Evolutionary conservation across 1,140 invertebrate genomes (phyloP).

Genomic region (Apis florea): DNA sequence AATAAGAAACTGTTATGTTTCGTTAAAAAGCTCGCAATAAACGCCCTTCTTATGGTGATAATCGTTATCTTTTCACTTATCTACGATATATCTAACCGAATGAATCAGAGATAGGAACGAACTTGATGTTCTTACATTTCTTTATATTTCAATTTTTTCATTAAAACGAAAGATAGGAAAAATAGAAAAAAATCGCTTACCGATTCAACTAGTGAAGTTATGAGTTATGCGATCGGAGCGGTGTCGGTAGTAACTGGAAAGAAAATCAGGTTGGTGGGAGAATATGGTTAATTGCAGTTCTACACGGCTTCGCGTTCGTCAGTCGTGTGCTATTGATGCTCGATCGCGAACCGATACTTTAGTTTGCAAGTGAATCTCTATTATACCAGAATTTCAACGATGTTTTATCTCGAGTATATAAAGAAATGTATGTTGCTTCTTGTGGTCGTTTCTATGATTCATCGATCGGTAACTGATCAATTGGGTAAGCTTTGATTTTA

Average conservation of each 20-base stretch:
- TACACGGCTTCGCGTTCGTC: conserved; percentile 34
- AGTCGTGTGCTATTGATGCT: conserved; percentile 38
- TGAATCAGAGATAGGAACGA: conserved; percentile 42
- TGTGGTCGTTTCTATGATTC: not conserved
- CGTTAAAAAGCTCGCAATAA: not conserved
- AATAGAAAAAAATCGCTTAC: too few species aligned
- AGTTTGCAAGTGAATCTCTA: not conserved
- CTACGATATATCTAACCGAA: conserved; percentile 28
- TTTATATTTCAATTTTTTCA: not conserved
- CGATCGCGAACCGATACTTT: conserved; percentile 38
- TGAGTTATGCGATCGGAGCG: not conserved
- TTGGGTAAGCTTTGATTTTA: not conserved
- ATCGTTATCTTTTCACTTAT: conserved; percentile 55
- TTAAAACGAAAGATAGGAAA: not conserved
- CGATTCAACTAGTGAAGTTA: not conserved
- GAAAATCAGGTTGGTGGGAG: conserved; percentile 31
- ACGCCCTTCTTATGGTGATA: conserved; percentile 41
- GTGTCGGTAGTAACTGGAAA: conserved; percentile 14
- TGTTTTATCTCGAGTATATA: not conserved
- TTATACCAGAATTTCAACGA: not conserved
- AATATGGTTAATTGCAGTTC: conserved; percentile 32
- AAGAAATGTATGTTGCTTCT: not conserved
- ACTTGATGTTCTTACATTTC: too few species aligned
- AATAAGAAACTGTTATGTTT: not conserved
- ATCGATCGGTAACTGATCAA: not conserved